phyloP scores from a whole-genome alignment of 2,797 vertebrate genomes.

The Myiotriccus ornatus region DNA sequence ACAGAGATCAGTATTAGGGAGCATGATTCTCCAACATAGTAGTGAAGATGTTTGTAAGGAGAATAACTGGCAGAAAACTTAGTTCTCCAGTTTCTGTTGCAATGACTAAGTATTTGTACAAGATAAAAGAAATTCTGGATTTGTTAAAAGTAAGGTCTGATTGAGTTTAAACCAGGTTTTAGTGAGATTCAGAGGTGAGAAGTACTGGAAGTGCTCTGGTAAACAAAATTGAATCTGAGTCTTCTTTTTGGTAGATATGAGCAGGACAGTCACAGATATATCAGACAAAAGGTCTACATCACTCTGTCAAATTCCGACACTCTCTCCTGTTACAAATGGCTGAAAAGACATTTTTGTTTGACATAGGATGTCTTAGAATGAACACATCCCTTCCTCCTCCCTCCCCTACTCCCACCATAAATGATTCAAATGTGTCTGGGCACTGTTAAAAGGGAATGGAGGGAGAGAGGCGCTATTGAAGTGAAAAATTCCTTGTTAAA shows the following conservation, averaged over 20 bases:
- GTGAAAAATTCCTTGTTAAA: background rate
- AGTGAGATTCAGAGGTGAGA: background rate
- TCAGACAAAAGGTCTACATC: background rate
- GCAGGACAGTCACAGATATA: background rate
- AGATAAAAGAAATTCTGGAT: background rate
- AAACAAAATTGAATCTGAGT: background rate
- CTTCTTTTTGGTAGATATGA: background rate
- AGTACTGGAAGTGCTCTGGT: background rate
- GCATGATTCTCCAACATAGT: fast-evolving
- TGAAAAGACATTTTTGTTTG: background rate
- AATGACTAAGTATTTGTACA: background rate
- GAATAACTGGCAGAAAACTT: background rate
- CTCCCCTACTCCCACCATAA: background rate
- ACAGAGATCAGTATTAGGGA: background rate
- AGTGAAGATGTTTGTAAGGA: background rate
- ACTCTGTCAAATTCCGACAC: background rate
- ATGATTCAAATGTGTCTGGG: background rate
- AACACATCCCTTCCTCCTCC: background rate
- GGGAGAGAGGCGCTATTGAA: background rate
- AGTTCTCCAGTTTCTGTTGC: background rate
- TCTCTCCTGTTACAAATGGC: background rate
- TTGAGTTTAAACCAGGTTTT: background rate
- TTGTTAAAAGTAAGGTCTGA: background rate
- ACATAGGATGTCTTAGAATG: background rate
- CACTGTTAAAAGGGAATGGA: background rate